Percentiles rank a stretch among this genome's conserved stretches.
These are phyloP conservation scores for Rhadinocentrus ornatus DNA, from an alignment of 2,797 vertebrate genomes.

Conservation along the genomic window DNA sequence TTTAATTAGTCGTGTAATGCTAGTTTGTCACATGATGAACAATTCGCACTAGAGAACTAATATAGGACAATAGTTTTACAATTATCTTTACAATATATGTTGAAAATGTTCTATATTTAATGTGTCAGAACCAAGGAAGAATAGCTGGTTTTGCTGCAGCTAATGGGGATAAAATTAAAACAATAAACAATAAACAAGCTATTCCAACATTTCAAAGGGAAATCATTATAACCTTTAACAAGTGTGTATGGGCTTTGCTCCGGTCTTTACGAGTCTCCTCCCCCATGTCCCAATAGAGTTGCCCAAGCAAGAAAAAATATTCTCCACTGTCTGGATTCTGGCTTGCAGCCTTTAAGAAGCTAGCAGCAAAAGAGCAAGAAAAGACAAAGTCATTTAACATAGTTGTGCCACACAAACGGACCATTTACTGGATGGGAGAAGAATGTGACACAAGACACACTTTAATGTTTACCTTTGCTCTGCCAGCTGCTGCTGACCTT, in stretches of 20 bases:
- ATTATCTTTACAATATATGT: not conserved
- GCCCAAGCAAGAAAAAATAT: slow-evolving; percentile 88
- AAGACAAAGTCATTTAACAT: not conserved
- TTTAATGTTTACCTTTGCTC: slow-evolving; percentile 85
- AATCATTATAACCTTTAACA: slow-evolving; percentile 88
- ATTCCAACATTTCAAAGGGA: not conserved
- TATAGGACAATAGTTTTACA: too few relatives aligned
- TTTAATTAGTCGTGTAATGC: not conserved
- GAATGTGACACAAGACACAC: not conserved
- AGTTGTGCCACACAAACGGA: not conserved
- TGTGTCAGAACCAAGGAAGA: too few relatives aligned
- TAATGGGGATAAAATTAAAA: too few relatives aligned
- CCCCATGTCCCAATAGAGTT: slow-evolving; percentile 93
- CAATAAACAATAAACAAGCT: too few relatives aligned
- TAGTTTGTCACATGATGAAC: not conserved
- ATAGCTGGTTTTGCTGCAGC: too few relatives aligned
- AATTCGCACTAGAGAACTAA: not conserved
- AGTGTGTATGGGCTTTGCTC: slow-evolving; percentile 89
- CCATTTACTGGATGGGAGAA: not conserved
- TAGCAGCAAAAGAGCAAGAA: slow-evolving; percentile 55
- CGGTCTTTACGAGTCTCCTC: slow-evolving; percentile 91
- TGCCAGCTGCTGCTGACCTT: slow-evolving; percentile 85
- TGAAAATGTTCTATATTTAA: too few relatives aligned
- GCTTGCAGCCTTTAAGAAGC: slow-evolving; percentile 87
- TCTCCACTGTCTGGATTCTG: slow-evolving; percentile 84